Evolutionary conservation across 2,888 invertebrate species (phyloP), one percentile per base, ranked within the genome.

Genomic region (Diogma glabrata): DNA sequence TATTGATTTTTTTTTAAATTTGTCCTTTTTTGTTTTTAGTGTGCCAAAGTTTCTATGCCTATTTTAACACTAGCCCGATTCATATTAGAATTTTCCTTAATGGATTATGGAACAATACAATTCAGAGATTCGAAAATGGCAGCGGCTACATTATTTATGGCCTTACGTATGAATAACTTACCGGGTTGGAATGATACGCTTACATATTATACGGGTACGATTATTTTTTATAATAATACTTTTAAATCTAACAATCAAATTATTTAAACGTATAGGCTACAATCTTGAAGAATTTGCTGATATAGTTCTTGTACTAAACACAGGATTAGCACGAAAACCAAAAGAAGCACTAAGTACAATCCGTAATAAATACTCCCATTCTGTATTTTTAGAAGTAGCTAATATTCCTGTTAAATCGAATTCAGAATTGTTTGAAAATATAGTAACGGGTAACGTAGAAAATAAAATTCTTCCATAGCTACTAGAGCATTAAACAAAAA

Each of bases 21-120:
- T 16, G 8, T 16, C 16, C 16, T 19, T 51, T 51, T 54, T 50
- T 51, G 47, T 59, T 65, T 69, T 19, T 64, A 88, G 83, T 89
- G 88, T 69, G 83, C 84, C 51, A 84, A 86, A 65, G 79, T 89
- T 49, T 81, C 85, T 23, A 93, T 97, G 92, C 86, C 88, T 49
- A 84, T 87, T 19, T 74, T 99, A 59, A 99, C 97, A 0, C 72
- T 97, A 62, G 94, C 95, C 23, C 81, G 99, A 55, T 99, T 82
- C 72, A 87, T 99, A 63, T 76, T 99, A 63, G 99, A 99, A 70
- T 81, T 84, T 64, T 87, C 93, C 2, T 74, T 97, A 55, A 84
- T 96, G 83, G 93, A 96, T 66, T 96, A 96, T 69, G 73, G 77
- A 10, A 82, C 90, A 51, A 78, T 89, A 56, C 72, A 75, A 28